These are phyloP conservation scores for Acanthurus tractus DNA, from an alignment of 2,797 vertebrate species.

Conservation along the genomic window DNA sequence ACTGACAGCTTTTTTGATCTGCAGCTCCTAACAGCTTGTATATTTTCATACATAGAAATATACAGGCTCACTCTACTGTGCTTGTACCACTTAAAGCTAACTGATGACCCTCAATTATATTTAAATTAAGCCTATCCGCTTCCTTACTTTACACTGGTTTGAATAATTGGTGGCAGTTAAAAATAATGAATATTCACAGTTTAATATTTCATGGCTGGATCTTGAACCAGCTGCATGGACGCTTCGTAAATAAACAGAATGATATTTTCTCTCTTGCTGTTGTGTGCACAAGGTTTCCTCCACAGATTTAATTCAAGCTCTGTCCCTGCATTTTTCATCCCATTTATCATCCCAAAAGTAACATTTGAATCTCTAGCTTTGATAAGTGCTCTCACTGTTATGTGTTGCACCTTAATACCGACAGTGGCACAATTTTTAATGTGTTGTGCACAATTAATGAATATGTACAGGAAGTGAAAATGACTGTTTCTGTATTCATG, in stretches of 20 bases:
- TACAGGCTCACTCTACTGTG: not conserved
- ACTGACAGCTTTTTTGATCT: not conserved
- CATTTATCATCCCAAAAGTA: not conserved
- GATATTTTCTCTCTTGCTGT: not conserved
- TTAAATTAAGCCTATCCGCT: not conserved
- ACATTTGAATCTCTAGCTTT: not conserved
- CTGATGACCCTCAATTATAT: not conserved
- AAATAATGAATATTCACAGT: constrained; percentile 2
- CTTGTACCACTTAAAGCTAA: not conserved
- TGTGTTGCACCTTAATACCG: not conserved
- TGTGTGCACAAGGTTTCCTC: not conserved
- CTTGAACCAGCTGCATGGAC: not conserved
- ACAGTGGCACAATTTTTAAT: not conserved
- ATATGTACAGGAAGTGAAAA: not conserved
- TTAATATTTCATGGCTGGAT: not conserved
- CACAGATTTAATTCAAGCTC: constrained; percentile 5
- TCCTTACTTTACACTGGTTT: not conserved
- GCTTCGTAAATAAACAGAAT: not conserved
- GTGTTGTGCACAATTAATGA: not conserved
- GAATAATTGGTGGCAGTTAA: not conserved
- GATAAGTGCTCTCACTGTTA: not conserved
- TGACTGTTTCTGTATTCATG: not conserved
- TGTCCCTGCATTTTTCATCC: not conserved
- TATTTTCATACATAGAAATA: not conserved
- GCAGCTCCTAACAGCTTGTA: not conserved